Percentiles rank a stretch among this genome's conserved stretches.
Evolutionary conservation across 2,888 invertebrate genomes (phyloP).

Genomic region (Phlogophora meticulosa): DNA sequence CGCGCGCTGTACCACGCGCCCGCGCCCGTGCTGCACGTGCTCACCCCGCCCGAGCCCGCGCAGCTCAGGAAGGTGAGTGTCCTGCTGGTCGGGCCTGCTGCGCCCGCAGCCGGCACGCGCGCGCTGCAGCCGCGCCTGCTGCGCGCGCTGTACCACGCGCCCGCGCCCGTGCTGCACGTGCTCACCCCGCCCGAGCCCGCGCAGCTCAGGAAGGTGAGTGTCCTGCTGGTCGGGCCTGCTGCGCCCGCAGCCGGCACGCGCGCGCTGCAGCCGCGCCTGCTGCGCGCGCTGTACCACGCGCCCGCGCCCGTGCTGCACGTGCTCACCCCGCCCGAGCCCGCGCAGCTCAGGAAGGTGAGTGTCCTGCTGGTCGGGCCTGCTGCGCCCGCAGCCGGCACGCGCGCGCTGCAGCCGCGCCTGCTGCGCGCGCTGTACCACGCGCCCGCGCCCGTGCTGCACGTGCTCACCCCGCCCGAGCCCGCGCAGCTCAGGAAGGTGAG

Average conservation of each 20-base stretch:
- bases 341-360: slow-evolving; percentile 82
- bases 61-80: slow-evolving; percentile 84
- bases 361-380: slow-evolving; percentile 85
- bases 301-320: slow-evolving; percentile 76
- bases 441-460: slow-evolving; percentile 76
- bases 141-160: slow-evolving; percentile 81
- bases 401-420: slow-evolving; percentile 77
- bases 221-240: slow-evolving; percentile 84
- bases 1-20: slow-evolving; percentile 82
- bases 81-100: slow-evolving; percentile 84
- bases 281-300: slow-evolving; percentile 82
- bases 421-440: slow-evolving; percentile 83
- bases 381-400: slow-evolving; percentile 72
- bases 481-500: slow-evolving; percentile 82
- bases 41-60: slow-evolving; percentile 79
- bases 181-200: slow-evolving; percentile 80
- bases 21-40: slow-evolving; percentile 74
- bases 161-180: slow-evolving; percentile 75
- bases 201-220: slow-evolving; percentile 83
- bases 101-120: slow-evolving; percentile 74
- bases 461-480: slow-evolving; percentile 80
- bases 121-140: slow-evolving; percentile 78
- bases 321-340: slow-evolving; percentile 79
- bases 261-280: slow-evolving; percentile 76
- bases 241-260: slow-evolving; percentile 73